A percentile compares a stretch with the other conserved stretches of the same genome.
Conservation (phyloP, 2,113 vertebrate species). For the Chaetodon auriga region DNA sequence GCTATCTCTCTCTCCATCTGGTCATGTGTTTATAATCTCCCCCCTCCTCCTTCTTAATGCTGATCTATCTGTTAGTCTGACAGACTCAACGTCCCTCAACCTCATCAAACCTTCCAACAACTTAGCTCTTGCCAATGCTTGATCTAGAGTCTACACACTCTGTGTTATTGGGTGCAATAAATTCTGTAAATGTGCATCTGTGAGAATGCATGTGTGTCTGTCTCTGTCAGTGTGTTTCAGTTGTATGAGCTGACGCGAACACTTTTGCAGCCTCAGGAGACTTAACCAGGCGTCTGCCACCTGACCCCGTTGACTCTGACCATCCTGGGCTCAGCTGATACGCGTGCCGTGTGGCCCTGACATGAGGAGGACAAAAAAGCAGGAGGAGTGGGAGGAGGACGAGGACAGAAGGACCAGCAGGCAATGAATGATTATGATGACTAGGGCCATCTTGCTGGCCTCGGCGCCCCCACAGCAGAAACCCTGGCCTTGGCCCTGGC, state of each 20-base stretch:
- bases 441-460: conserved; percentile 78
- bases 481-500: conserved; percentile 77
- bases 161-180: neutral
- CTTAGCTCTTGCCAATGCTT: neutral
- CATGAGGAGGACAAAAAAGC: conserved; percentile 72
- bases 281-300: conserved; percentile 86
- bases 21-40: conserved; percentile 69
- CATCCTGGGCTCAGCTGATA: conserved; percentile 81
- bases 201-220: neutral
- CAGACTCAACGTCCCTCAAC: conserved; percentile 21
- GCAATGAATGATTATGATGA: conserved; percentile 82
- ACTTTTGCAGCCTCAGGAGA: conserved; percentile 75
- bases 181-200: neutral
- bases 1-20: conserved; percentile 81
- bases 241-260: conserved; percentile 47
- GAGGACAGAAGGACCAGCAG: conserved; percentile 79
- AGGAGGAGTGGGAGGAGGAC: conserved; percentile 71
- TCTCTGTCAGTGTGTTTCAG: conserved; percentile 36
- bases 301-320: conserved; percentile 81
- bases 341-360: conserved; percentile 75
- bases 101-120: conserved; percentile 14
- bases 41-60: conserved; percentile 66
- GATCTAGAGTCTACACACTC: neutral
- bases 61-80: conserved; percentile 58
- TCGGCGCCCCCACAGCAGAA: conserved; percentile 27